Percentiles rank a stretch among this genome's conserved stretches.
Evolutionary conservation across 2,888 invertebrate genomes (phyloP).

Genomic region (Rhagium mordax): DNA sequence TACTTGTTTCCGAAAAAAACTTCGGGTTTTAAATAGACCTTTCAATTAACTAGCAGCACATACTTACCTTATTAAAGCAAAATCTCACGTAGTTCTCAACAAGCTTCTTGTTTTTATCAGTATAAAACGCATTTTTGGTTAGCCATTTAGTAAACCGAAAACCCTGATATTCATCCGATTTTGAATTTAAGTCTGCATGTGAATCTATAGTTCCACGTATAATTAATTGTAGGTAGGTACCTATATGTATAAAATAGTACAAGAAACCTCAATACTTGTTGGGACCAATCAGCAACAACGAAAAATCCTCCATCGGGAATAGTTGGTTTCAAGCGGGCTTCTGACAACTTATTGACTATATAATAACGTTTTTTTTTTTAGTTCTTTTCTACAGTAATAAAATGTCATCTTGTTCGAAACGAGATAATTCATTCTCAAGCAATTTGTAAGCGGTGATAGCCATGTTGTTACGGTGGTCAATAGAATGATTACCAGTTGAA

Average conservation of each 20-base stretch:
- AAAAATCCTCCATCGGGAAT: slow-evolving; percentile 98
- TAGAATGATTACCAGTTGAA: no score
- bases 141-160: slow-evolving; percentile 41
- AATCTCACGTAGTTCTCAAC: slow-evolving; percentile 42
- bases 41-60: background rate
- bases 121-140: slow-evolving; percentile 36
- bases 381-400: slow-evolving; percentile 82
- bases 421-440: slow-evolving; percentile 87
- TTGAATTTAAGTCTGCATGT: slow-evolving; percentile 23
- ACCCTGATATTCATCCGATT: slow-evolving; percentile 38
- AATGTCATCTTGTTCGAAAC: slow-evolving; percentile 85
- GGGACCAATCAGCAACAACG: slow-evolving; percentile 93
- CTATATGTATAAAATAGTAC: background rate
- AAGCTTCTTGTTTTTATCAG: slow-evolving; percentile 26
- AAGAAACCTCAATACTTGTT: slow-evolving; percentile 67
- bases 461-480: no score
- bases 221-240: background rate
- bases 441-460: no score
- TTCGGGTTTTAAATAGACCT: background rate
- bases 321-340: slow-evolving; percentile 91
- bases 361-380: slow-evolving; percentile 85
- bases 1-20: slow-evolving; percentile 80
- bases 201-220: slow-evolving; percentile 33
- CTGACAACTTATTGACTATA: slow-evolving; percentile 80
- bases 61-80: slow-evolving; percentile 43